These are phyloP conservation scores for Azorinus chamasolen DNA, from an alignment of 2,888 invertebrate genomes.

Conservation along the genomic window DNA sequence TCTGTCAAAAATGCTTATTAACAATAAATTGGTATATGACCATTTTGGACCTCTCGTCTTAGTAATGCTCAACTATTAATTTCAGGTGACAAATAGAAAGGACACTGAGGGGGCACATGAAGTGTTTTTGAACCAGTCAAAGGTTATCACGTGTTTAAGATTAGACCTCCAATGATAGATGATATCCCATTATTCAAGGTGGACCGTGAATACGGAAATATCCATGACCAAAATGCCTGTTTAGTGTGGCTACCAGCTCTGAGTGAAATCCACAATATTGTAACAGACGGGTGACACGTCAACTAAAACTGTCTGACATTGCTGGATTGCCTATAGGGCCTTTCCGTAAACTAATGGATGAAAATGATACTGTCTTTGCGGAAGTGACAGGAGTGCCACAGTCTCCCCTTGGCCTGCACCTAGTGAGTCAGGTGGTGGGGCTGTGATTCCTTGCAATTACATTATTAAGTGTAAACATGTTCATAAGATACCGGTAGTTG, in stretches of 20 bases:
- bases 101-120: too few species aligned
- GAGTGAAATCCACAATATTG: slow-evolving; percentile 2
- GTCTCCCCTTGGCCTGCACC: slow-evolving; percentile 42
- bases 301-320: too few species aligned
- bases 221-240: slow-evolving; percentile 33
- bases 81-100: too few species aligned
- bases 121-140: too few species aligned
- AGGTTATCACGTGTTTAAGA: slow-evolving; percentile 32
- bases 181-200: too few species aligned
- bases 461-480: slow-evolving; percentile 17
- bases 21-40: too few species aligned
- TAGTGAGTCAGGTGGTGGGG: slow-evolving; percentile 25
- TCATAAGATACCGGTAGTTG: not conserved
- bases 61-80: too few species aligned
- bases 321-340: too few species aligned
- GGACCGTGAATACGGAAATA: too few species aligned
- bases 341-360: slow-evolving; percentile 19
- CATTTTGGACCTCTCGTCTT: too few species aligned
- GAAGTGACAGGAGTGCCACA: slow-evolving; percentile 27
- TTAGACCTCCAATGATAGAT: slow-evolving; percentile 22
- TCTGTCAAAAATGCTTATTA: too few species aligned
- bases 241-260: slow-evolving; percentile 33
- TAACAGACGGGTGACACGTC: slow-evolving; percentile 30
- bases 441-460: slow-evolving; percentile 32
- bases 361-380: slow-evolving; percentile 1